Conservation (phyloP, 2,113 vertebrate species). For the Menidia beryllina region DNA sequence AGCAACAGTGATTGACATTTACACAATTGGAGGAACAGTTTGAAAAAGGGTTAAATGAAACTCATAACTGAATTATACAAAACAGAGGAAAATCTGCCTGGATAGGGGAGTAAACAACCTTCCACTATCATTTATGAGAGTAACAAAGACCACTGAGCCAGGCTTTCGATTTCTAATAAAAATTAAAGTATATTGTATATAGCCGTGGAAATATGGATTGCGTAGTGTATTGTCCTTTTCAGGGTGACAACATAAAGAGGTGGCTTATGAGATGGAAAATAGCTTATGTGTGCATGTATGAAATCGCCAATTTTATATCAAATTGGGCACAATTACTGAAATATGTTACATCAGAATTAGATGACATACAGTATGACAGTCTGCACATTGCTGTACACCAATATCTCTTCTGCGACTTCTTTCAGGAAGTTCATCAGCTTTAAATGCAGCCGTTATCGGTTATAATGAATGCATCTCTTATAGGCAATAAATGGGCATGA, state of each 20-base stretch:
- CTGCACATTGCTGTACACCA: no score
- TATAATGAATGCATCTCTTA: constrained; percentile 60
- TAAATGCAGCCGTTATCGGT: constrained; percentile 45
- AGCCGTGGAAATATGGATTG: constrained; percentile 36
- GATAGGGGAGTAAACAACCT: constrained; percentile 62
- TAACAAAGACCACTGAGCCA: constrained; percentile 44
- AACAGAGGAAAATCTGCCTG: constrained; percentile 39
- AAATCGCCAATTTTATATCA: constrained; percentile 22
- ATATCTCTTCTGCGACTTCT: constrained; percentile 27
- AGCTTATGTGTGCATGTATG: not conserved
- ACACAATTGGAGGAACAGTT: constrained; percentile 24
- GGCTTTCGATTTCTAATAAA: constrained; percentile 46
- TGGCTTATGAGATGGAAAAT: constrained; percentile 7
- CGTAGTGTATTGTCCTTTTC: constrained; percentile 8
- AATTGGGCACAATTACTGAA: constrained; percentile 44
- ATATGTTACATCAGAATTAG: constrained; percentile 4
- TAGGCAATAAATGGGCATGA: constrained; percentile 45
- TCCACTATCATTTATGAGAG: constrained; percentile 49
- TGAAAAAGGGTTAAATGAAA: constrained; percentile 37
- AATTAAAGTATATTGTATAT: constrained; percentile 32
- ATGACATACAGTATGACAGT: no score
- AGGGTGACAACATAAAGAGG: not conserved
- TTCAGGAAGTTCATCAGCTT: constrained; percentile 48
- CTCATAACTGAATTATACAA: constrained; percentile 45
- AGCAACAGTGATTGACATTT: constrained; percentile 23